Percentiles rank a stretch among this genome's conserved stretches.
Evolutionary conservation across 2,888 invertebrate genomes (phyloP).

Genomic region (Pomacea canaliculata): DNA sequence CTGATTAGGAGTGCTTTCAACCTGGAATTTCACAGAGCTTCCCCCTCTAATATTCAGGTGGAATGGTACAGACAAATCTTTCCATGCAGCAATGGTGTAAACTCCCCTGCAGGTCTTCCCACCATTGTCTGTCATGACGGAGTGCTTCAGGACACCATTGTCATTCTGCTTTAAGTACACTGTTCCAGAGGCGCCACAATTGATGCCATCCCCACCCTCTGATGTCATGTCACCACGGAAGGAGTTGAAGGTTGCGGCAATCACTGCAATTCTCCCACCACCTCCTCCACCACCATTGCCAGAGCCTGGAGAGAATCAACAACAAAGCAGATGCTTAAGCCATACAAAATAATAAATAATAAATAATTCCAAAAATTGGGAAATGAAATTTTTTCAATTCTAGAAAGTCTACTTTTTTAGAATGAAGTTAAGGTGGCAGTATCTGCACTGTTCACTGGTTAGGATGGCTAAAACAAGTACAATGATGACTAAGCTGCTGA

Average conservation of each 20-base stretch:
- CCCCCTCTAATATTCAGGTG: constrained; percentile 36
- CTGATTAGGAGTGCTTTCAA: not conserved
- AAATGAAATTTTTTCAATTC: no score
- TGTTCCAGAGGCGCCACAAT: constrained; percentile 49
- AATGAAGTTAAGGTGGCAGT: no score
- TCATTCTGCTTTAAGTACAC: constrained; percentile 39
- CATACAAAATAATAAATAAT: no score
- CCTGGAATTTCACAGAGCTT: constrained; percentile 30
- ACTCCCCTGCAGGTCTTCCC: constrained; percentile 20
- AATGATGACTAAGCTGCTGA: no score
- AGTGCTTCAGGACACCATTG: constrained; percentile 33
- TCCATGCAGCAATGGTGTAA: constrained; percentile 28
- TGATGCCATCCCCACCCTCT: constrained; percentile 40
- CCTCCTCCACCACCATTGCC: constrained; percentile 38
- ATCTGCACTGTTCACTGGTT: no score
- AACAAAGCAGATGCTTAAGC: no score
- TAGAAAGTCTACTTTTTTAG: no score
- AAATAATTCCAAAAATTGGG: no score
- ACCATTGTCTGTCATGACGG: constrained; percentile 40
- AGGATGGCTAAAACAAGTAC: no score
- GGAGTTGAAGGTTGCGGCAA: constrained; percentile 28
- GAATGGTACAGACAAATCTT: constrained; percentile 23
- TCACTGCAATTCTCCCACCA: constrained; percentile 42
- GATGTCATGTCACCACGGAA: constrained; percentile 40
- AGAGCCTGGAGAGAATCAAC: constrained; percentile 26